Percentiles rank a stretch among this genome's conserved stretches.
phyloP scores from a whole-genome alignment of 1,140 invertebrate species.

The Spodoptera litura region DNA sequence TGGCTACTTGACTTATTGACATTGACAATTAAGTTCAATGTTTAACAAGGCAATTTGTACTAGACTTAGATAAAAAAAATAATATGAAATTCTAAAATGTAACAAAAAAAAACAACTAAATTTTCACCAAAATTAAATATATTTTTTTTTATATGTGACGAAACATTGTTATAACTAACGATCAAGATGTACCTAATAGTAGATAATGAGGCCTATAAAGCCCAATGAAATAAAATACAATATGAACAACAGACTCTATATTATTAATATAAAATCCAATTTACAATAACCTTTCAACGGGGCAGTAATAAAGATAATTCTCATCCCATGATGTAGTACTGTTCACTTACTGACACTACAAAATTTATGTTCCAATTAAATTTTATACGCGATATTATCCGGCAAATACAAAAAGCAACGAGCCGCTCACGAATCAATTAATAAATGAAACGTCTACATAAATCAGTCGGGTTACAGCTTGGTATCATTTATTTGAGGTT shows the following conservation, averaged over 20 bases:
- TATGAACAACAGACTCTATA: not conserved
- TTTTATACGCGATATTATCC: slow-evolving; percentile 45
- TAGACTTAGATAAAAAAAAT: too few relatives aligned
- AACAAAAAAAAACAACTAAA: too few relatives aligned
- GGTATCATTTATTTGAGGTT: slow-evolving; percentile 12
- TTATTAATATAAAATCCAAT: slow-evolving; percentile 27
- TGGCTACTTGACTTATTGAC: too few relatives aligned
- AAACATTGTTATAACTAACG: too few relatives aligned
- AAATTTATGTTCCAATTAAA: slow-evolving; percentile 52
- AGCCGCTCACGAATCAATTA: slow-evolving; percentile 48
- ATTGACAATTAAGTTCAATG: too few relatives aligned
- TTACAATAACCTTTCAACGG: slow-evolving; percentile 36
- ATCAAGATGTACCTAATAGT: too few relatives aligned
- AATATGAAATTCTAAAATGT: too few relatives aligned
- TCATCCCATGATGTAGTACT: slow-evolving; percentile 8
- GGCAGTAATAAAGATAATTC: slow-evolving; percentile 33
- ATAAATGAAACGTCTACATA: slow-evolving; percentile 45
- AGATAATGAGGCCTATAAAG: too few relatives aligned
- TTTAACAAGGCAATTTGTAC: too few relatives aligned
- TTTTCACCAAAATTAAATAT: too few relatives aligned
- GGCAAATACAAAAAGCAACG: slow-evolving; percentile 46
- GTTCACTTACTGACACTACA: slow-evolving; percentile 42
- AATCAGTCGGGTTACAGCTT: slow-evolving; percentile 44
- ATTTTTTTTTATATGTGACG: too few relatives aligned
- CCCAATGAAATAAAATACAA: not conserved